Percentiles rank a stretch among this genome's conserved stretches.
phyloP scores from a whole-genome alignment of 2,113 vertebrate genomes.

The Rostratula benghalensis region DNA sequence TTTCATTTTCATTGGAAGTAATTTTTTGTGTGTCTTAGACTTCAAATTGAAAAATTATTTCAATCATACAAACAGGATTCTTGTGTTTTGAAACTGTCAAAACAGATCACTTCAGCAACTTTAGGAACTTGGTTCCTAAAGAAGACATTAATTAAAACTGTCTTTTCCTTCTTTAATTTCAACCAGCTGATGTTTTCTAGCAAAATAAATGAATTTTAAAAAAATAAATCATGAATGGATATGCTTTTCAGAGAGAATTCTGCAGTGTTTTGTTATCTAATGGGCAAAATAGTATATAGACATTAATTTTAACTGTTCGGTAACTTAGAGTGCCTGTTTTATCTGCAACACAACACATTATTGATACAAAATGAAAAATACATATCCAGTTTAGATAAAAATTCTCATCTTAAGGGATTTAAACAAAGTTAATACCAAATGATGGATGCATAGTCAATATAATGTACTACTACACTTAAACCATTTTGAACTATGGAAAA shows the following conservation, averaged over 20 bases:
- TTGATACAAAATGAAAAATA: neutral
- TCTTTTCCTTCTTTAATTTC: constrained; percentile 14
- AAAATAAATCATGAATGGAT: neutral
- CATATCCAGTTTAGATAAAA: neutral
- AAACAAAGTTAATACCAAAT: neutral
- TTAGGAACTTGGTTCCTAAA: neutral
- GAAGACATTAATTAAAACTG: constrained; percentile 14
- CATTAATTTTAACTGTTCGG: neutral
- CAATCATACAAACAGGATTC: neutral
- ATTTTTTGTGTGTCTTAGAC: neutral
- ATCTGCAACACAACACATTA: neutral
- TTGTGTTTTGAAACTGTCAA: constrained; percentile 24
- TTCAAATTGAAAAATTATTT: constrained; percentile 15
- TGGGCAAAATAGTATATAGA: neutral
- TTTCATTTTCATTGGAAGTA: neutral
- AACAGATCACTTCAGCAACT: neutral
- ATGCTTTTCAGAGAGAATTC: neutral
- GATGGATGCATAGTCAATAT: neutral
- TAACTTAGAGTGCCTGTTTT: neutral
- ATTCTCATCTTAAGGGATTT: neutral
- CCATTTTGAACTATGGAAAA: neutral
- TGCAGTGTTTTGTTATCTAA: neutral
- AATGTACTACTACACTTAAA: neutral
- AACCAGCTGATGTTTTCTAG: constrained; percentile 4
- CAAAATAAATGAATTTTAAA: neutral